phyloP scores from a whole-genome alignment of 2,797 vertebrate species.

The Ibycter americanus region DNA sequence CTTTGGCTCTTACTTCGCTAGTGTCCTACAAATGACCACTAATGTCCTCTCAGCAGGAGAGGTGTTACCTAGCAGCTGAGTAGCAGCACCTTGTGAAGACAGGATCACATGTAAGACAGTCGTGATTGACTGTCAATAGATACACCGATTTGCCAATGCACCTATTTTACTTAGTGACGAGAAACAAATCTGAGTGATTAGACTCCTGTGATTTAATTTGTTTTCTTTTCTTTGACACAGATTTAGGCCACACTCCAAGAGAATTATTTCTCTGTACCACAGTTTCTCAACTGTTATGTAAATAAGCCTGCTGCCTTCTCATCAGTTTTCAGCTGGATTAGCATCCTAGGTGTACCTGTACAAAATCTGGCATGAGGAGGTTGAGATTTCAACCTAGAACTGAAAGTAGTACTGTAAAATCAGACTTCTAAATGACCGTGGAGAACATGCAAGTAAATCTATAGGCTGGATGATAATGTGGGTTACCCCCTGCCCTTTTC shows the following conservation, averaged over 20 bases:
- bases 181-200: background rate
- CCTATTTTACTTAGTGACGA: background rate
- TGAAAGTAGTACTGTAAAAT: background rate
- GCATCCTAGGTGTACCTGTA: background rate
- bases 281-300: background rate
- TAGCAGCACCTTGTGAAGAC: background rate
- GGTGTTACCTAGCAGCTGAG: background rate
- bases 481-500: accelerated
- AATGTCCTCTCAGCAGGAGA: background rate
- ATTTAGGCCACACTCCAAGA: background rate
- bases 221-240: background rate
- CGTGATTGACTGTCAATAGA: background rate
- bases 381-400: background rate
- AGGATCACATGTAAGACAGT: background rate
- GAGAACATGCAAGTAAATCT: background rate
- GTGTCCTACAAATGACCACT: background rate
- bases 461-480: background rate
- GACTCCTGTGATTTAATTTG: background rate
- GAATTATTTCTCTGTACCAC: background rate
- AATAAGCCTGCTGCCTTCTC: background rate
- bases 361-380: background rate
- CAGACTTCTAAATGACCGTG: background rate
- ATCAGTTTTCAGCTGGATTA: background rate
- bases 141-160: background rate
- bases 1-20: background rate